A percentile compares a stretch with the other conserved stretches of the same genome.
phyloP scores from a whole-genome alignment of 2,888 invertebrate genomes.

The Epinotia brunnichana region DNA sequence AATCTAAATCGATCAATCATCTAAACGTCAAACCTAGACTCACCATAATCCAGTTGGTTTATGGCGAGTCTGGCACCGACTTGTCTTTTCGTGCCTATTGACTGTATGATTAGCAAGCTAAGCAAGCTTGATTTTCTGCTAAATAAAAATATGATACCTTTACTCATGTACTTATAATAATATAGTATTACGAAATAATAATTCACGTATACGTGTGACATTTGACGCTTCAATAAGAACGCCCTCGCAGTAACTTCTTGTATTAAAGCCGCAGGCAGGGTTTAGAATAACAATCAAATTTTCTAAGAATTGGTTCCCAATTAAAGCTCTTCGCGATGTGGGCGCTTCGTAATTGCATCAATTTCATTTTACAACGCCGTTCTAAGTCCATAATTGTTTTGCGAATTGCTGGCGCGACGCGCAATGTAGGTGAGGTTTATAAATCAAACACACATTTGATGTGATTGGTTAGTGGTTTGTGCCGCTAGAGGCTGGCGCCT shows the following conservation, averaged over 20 bases:
- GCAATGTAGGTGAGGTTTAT: constrained; percentile 31
- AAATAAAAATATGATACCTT: neutral
- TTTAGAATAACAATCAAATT: constrained; percentile 28
- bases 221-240: constrained; percentile 30
- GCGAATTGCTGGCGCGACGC: constrained; percentile 18
- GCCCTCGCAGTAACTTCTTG: constrained; percentile 18
- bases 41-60: too few species aligned
- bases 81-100: neutral
- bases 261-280: constrained; percentile 20
- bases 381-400: constrained; percentile 7
- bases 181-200: constrained; percentile 11
- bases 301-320: constrained; percentile 35
- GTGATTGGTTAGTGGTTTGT: constrained; percentile 47
- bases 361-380: constrained; percentile 25
- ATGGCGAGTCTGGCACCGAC: too few species aligned
- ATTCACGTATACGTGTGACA: constrained; percentile 21
- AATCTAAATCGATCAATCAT: too few species aligned
- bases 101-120: neutral
- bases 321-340: constrained; percentile 19
- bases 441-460: constrained; percentile 30
- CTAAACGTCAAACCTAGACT: too few species aligned
- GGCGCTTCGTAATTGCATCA: constrained; percentile 20
- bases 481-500: constrained; percentile 60
- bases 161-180: neutral
- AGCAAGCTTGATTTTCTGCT: neutral